Evolutionary conservation across 2,888 invertebrate species (phyloP).

Genomic region (Pristionchus japonicus): DNA sequence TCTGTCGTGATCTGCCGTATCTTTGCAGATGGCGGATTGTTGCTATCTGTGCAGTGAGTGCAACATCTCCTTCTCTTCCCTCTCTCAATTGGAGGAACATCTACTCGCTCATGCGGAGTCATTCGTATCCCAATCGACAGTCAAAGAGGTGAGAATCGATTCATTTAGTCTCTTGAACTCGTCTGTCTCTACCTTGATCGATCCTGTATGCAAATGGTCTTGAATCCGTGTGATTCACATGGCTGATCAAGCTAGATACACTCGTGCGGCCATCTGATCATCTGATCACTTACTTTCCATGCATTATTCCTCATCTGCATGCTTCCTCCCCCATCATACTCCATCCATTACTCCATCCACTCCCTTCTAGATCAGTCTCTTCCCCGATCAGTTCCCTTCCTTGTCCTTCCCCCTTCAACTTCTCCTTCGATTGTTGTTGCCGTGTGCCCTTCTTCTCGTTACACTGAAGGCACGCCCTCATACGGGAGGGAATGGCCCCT

Average conservation of each 20-base stretch:
- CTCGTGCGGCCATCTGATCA: background rate
- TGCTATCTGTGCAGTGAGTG: slow-evolving; percentile 42
- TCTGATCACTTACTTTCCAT: background rate
- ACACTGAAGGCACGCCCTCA: slow-evolving; percentile 6
- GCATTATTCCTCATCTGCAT: background rate
- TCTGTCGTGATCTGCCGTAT: background rate
- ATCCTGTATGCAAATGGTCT: background rate
- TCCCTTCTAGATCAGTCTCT: background rate
- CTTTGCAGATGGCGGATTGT: slow-evolving; percentile 21
- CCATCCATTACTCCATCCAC: background rate
- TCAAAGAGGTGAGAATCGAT: background rate
- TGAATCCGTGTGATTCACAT: background rate
- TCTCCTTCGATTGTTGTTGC: background rate
- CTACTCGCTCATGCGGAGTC: background rate
- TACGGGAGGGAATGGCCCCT: slow-evolving; percentile 2
- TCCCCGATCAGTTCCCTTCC: background rate
- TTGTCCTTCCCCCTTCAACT: background rate
- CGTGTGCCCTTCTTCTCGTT: slow-evolving; percentile 10
- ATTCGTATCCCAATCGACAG: background rate
- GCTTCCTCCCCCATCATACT: background rate
- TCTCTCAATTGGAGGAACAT: background rate
- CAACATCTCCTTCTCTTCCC: slow-evolving; percentile 27
- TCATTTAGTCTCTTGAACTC: background rate
- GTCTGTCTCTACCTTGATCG: background rate
- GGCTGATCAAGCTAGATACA: background rate